phyloP scores from a whole-genome alignment of 2,888 invertebrate species.

The Drosophila rellima region DNA sequence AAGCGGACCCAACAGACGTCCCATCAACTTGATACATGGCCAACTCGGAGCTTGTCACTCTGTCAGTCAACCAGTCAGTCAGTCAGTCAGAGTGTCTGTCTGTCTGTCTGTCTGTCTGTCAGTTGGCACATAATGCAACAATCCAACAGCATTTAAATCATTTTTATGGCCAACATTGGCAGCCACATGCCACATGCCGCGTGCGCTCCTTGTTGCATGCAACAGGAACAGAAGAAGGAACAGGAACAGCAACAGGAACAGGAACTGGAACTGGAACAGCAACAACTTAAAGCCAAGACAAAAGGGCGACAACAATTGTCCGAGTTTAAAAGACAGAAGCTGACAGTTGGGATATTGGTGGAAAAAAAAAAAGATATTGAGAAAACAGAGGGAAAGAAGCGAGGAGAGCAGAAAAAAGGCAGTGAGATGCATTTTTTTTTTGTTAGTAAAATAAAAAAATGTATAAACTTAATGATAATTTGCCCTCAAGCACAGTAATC shows the following conservation, averaged over 20 bases:
- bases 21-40: slow-evolving; percentile 70
- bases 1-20: slow-evolving; percentile 52
- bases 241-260: too few relatives aligned
- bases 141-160: slow-evolving; percentile 67
- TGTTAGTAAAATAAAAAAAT: too few relatives aligned
- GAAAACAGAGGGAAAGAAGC: too few relatives aligned
- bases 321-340: neutral
- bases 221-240: slow-evolving; percentile 1
- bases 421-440: too few relatives aligned
- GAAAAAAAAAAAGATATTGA: neutral
- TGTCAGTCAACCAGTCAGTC: slow-evolving; percentile 21
- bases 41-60: slow-evolving; percentile 47
- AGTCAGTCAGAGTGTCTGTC: slow-evolving; percentile 18
- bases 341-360: slow-evolving; percentile 1
- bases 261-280: neutral
- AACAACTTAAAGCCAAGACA: slow-evolving; percentile 7
- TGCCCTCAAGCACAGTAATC: too few relatives aligned
- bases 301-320: slow-evolving; percentile 1
- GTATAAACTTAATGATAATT: too few relatives aligned
- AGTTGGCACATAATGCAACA: slow-evolving; percentile 60
- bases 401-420: too few relatives aligned
- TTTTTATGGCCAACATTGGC: slow-evolving; percentile 59
- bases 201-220: slow-evolving; percentile 6
- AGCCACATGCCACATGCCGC: slow-evolving; percentile 30
- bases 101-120: slow-evolving; percentile 10